These are phyloP conservation scores for Calosoma granatense DNA, from an alignment of 1,140 invertebrate genomes.

Conservation along the genomic window DNA sequence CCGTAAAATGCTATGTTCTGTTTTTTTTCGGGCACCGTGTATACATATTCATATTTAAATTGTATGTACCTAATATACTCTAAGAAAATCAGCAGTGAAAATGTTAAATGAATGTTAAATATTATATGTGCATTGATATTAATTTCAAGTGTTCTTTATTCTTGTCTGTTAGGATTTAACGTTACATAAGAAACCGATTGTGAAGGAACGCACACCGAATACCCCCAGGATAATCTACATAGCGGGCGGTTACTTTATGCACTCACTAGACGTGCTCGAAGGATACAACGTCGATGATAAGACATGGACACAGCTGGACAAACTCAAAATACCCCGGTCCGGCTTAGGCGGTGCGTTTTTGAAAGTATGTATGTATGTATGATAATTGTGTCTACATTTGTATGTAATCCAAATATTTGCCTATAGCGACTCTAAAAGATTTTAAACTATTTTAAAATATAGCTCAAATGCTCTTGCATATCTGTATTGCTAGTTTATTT, in stretches of 20 bases:
- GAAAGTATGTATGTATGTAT: constrained; percentile 41
- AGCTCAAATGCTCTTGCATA: neutral
- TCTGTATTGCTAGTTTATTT: neutral
- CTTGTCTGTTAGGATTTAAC: constrained; percentile 71
- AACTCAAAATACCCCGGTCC: constrained; percentile 71
- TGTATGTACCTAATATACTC: too few species aligned
- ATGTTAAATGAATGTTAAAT: too few species aligned
- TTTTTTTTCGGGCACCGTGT: too few species aligned
- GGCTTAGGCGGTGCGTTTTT: constrained; percentile 80
- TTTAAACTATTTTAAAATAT: neutral
- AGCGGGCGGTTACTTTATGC: constrained; percentile 76
- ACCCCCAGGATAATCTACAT: constrained; percentile 80
- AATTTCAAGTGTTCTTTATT: too few species aligned
- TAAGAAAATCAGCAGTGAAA: too few species aligned
- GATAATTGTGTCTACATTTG: neutral
- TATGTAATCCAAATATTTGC: too few species aligned
- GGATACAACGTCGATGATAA: constrained; percentile 78
- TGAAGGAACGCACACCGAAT: constrained; percentile 75
- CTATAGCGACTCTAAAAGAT: neutral
- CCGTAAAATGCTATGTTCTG: neutral
- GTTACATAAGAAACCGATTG: constrained; percentile 66
- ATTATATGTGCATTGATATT: too few species aligned
- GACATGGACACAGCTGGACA: constrained; percentile 68
- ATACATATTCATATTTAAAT: too few species aligned
- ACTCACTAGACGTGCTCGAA: constrained; percentile 78